phyloP scores from a whole-genome alignment of 2,888 invertebrate genomes.

The Laspeyria flexula region DNA sequence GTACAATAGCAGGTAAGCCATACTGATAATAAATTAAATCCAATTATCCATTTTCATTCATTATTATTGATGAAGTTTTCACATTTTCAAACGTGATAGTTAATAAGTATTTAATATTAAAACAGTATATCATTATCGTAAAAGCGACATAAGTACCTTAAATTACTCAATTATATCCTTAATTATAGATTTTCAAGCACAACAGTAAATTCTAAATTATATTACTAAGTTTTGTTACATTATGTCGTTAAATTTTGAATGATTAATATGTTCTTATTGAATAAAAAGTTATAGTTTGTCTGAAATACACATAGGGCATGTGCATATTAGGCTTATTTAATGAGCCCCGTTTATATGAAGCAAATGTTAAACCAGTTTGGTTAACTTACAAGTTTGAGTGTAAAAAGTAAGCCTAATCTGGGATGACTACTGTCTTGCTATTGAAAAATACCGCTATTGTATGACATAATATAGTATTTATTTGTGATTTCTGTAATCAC shows the following conservation, averaged over 20 bases:
- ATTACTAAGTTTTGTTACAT: conserved; percentile 18
- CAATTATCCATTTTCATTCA: conserved; percentile 21
- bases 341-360: too few species aligned
- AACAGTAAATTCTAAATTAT: conserved; percentile 34
- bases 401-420: not conserved
- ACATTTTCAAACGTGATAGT: conserved; percentile 21
- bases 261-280: conserved; percentile 1
- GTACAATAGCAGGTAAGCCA: conserved; percentile 20
- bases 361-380: too few species aligned
- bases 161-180: conserved; percentile 38
- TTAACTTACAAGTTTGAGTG: not conserved
- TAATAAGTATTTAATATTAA: conserved; percentile 33
- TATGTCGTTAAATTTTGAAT: conserved; percentile 4
- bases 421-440: too few species aligned
- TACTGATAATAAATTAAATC: conserved; percentile 15
- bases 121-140: conserved; percentile 40
- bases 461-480: too few species aligned
- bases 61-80: conserved; percentile 16
- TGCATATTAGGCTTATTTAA: not conserved
- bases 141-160: conserved; percentile 30
- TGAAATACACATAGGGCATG: not conserved
- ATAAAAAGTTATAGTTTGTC: conserved; percentile 1
- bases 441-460: too few species aligned
- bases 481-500: too few species aligned
- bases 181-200: conserved; percentile 41